These are phyloP conservation scores for Heteromurus nitidus DNA, from an alignment of 2,888 invertebrate species.

Conservation along the genomic window DNA sequence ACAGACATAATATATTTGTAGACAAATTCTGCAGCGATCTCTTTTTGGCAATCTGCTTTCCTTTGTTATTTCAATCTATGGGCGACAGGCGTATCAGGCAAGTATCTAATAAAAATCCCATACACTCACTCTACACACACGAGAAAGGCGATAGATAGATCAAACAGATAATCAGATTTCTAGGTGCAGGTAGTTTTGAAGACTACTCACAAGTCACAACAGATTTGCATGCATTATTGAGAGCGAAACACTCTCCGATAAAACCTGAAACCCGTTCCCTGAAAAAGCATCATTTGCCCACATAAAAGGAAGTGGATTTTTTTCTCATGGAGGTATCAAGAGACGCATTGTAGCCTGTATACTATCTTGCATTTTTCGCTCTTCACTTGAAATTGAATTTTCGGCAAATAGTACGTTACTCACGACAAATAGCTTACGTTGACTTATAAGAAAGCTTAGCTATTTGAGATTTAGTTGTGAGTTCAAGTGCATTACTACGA, in stretches of 20 bases:
- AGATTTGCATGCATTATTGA: neutral
- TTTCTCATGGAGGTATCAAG: neutral
- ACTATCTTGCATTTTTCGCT: slow-evolving; percentile 19
- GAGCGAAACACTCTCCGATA: neutral
- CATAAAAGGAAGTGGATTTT: neutral
- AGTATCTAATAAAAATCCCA: no score
- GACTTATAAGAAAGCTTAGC: neutral
- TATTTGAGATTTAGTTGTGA: neutral
- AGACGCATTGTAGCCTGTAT: neutral
- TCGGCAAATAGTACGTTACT: no score
- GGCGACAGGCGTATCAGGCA: no score
- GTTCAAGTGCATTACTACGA: neutral
- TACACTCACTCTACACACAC: no score
- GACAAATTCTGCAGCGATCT: no score
- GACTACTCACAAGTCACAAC: neutral
- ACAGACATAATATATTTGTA: no score
- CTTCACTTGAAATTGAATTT: slow-evolving; percentile 20
- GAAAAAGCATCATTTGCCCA: neutral
- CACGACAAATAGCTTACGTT: neutral
- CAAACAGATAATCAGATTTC: no score
- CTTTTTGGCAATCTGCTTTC: no score
- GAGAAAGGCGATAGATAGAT: no score
- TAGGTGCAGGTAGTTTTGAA: neutral
- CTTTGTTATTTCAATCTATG: no score
- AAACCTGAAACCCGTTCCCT: neutral